Percentiles rank a stretch among this genome's conserved stretches.
phyloP scores from a whole-genome alignment of 2,797 vertebrate species.

The Tachyglossus aculeatus region DNA sequence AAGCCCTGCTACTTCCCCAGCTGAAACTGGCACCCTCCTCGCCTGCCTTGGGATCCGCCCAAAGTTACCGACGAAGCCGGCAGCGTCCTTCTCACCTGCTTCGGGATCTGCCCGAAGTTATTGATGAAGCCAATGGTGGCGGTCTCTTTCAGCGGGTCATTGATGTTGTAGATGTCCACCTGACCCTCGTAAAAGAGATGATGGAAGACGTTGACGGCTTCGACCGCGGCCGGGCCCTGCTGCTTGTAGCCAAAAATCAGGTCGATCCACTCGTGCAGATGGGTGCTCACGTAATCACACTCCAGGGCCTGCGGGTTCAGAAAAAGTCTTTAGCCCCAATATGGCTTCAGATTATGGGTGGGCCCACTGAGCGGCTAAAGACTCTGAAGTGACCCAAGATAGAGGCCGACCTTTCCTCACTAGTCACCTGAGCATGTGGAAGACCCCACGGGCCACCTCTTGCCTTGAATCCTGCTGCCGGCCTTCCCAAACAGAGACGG shows the following conservation, averaged over 20 bases:
- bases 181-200: constrained; percentile 99
- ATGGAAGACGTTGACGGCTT: constrained; percentile 97
- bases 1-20: too few relatives aligned
- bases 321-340: constrained; percentile 17
- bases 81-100: constrained; percentile 91
- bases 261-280: constrained; percentile 98
- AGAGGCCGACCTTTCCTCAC: too few relatives aligned
- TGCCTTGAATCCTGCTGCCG: background rate
- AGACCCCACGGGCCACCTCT: background rate
- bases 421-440: too few relatives aligned
- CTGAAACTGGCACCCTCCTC: too few relatives aligned
- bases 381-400: too few relatives aligned
- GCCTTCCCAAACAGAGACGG: background rate
- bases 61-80: constrained; percentile 96
- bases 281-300: constrained; percentile 96
- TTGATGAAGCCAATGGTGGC: constrained; percentile 99
- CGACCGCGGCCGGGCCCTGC: constrained; percentile 94
- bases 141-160: constrained; percentile 97
- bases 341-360: too few relatives aligned
- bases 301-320: constrained; percentile 87
- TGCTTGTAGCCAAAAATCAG: constrained; percentile 98
- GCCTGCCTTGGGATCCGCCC: constrained; percentile 96
- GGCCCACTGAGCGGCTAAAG: too few relatives aligned
- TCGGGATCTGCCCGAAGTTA: constrained; percentile 98
- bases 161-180: constrained; percentile 99